Percentiles rank a stretch among this genome's conserved stretches.
Evolutionary conservation across 2,888 invertebrate species (phyloP).

Genomic region (Pantelozetes paolii): DNA sequence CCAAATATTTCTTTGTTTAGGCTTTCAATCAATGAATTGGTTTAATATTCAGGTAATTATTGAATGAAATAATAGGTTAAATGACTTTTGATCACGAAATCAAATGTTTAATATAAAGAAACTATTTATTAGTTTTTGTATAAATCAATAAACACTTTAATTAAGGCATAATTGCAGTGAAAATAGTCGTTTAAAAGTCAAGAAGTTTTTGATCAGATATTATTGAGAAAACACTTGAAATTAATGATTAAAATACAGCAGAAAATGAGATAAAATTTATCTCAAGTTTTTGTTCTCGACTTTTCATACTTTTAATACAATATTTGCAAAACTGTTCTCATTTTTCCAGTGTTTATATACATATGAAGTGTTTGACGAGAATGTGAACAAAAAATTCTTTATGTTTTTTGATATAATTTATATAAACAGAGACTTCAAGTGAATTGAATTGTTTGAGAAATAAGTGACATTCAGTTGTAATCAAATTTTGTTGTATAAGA

Average conservation of each 20-base stretch:
- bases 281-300: not conserved
- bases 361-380: constrained; percentile 24
- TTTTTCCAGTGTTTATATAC: not conserved
- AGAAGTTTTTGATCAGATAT: not conserved
- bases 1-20: too few relatives aligned
- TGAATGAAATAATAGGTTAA: not conserved
- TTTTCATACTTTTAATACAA: not conserved
- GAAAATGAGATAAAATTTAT: not conserved
- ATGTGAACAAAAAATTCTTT: not conserved
- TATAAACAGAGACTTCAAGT: not conserved
- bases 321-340: not conserved
- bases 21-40: too few relatives aligned
- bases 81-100: not conserved
- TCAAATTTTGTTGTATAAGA: constrained; percentile 12
- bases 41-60: not conserved
- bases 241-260: not conserved
- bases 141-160: not conserved
- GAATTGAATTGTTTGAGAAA: not conserved
- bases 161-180: too few relatives aligned
- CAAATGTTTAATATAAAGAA: not conserved
- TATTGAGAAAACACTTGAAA: not conserved
- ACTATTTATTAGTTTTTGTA: not conserved
- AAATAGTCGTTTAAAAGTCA: not conserved
- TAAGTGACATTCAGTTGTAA: not conserved
- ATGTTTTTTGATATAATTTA: constrained; percentile 14